Evolutionary conservation across 2,888 invertebrate genomes (phyloP), one percentile per base, ranked within the genome.

Genomic region (Notocelia uddmanniana): DNA sequence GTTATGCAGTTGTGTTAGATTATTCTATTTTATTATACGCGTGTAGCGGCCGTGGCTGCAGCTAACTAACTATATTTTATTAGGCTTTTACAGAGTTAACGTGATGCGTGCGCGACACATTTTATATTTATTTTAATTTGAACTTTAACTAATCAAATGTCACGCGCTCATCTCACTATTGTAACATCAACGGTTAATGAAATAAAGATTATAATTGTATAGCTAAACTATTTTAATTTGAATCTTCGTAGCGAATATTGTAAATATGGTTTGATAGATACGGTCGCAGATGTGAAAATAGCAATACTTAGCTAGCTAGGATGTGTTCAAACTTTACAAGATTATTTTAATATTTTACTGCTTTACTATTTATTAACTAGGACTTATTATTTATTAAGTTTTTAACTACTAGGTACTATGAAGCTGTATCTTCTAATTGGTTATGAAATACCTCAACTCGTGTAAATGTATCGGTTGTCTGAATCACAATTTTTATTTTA

Each of bases 271-370:
- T 86, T 87, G 85, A 83, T 89, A 89, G 86, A 90, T 90, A 83
- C 81, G 85, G 81, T 45, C 79, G 82, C 89, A 89, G 86, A 78
- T 84, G 83, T 84, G 83, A 81, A 80, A 78, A 85, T 92, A 92
- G 91, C 89, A 88, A 91, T 91, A 90, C 87, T 84, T 93, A 92
- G 91, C 70, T 76, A 75, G 76, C 88, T 93, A 92, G 92, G 91
- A 91, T 90, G 92, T 91, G 92, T 93, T 92, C 92, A 91, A 88
- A 89, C 85, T 85, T 81, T 85, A 88, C 85, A 86, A 82, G 83
- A 85, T 88, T 87, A 83, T 87, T 88, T 79, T 84, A 85, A 76
- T 76, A 78, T 80, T 85, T 83, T 83, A 86, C 85, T 81, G 87
- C 85, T 88, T 86, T 75, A 80, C 75, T 87, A 89, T 90, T 92